Conservation (phyloP, 2,113 vertebrate genomes). For the Carassius auratus region DNA sequence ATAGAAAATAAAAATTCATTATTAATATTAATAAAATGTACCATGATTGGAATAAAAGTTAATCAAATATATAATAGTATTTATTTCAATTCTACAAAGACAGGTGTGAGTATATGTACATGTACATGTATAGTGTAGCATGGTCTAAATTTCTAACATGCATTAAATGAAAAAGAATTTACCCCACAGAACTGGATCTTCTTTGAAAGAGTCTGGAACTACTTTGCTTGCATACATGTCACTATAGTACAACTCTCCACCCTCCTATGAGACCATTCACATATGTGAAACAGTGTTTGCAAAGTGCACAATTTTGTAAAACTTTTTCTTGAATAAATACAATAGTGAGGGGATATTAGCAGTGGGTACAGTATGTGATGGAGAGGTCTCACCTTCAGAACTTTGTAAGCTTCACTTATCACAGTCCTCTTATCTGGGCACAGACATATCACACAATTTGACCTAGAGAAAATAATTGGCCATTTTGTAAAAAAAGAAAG, state of each 20-base stretch:
- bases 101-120: not conserved
- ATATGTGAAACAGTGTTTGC: not conserved
- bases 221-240: slow-evolving; percentile 76
- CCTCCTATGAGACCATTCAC: slow-evolving; percentile 62
- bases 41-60: not conserved
- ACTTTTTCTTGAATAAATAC: not conserved
- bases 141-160: not conserved
- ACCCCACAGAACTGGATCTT: slow-evolving; percentile 74
- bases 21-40: not conserved
- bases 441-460: slow-evolving; percentile 78
- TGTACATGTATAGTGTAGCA: not conserved
- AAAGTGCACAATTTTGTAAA: not conserved
- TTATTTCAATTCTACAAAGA: not conserved
- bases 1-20: not conserved
- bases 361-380: not conserved
- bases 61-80: not conserved
- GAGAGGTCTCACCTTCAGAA: slow-evolving; percentile 67
- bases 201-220: slow-evolving; percentile 70
- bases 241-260: slow-evolving; percentile 76
- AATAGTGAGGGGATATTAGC: not conserved
- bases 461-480: slow-evolving; percentile 60
- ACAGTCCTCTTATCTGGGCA: slow-evolving; percentile 74
- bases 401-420: slow-evolving; percentile 69
- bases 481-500: not conserved
- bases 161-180: slow-evolving; percentile 19